Base-by-base conservation (phyloP, 2,113 vertebrate genomes). In the Ctenomys sociabilis region DNA sequence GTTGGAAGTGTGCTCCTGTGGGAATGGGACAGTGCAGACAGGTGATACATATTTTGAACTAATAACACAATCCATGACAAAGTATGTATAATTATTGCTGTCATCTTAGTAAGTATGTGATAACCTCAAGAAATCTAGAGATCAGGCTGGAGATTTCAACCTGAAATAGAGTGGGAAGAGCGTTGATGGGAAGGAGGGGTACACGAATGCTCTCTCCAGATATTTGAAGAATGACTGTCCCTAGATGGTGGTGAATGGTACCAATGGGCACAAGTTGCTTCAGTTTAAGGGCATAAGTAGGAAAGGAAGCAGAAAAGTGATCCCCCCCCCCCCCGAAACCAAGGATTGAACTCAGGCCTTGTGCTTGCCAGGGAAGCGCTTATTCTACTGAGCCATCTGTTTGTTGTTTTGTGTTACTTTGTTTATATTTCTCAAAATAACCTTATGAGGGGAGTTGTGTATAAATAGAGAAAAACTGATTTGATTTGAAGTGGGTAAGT, bases 381-480 rank as follows among this genome's bases (percentile, higher is more conserved):
- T n/a, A n/a, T n/a, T n/a, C n/a, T n/a, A n/a, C n/a, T n/a, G n/a
- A n/a, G n/a, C n/a, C n/a, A n/a, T n/a, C n/a, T 86, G 43, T 86
- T 93, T 80, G 43, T 90, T 88, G 70, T 95, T 97, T 92, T 82
- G 86, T 61, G 49, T 92, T 87, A 93, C 21, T 61, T 78, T 21
- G 59, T 88, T 89, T 85, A 57, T 57, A 26, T 61, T 93, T 86
- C 82, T 93, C 26, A 78, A n/a, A 85, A 91, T 88, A 88, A 64
- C 82, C 40, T 28, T 32, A 35, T 72, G 14, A 52, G 45, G 75
- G 49, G 13, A 3, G 82, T 24, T 90, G 5, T 54, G 40, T 92
- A 30, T 49, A 49, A 49, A 49, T 11, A 49, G 49, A 49, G 49
- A 49, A 49, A 49, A 49, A 49, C 49, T 11, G 49, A 49, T 49